phyloP scores from a whole-genome alignment of 2,888 invertebrate genomes.

The Nebria salina region DNA sequence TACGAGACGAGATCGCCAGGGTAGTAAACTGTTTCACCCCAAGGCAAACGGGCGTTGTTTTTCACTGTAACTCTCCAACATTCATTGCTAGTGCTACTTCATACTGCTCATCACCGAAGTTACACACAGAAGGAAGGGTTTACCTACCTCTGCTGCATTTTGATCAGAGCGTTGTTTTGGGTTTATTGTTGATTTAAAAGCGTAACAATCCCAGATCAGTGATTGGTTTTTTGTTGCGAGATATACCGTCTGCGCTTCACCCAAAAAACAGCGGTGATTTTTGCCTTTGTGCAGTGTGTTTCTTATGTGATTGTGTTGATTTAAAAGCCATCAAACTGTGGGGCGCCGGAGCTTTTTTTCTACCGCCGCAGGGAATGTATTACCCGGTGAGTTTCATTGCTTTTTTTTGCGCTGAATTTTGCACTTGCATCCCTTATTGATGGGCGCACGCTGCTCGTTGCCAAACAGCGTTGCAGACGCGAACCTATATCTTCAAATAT shows the following conservation, averaged over 20 bases:
- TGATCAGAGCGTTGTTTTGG: neutral
- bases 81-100: neutral
- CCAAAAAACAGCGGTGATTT: constrained; percentile 8
- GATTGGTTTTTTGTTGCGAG: neutral
- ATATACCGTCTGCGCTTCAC: neutral
- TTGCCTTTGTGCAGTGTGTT: constrained; percentile 58
- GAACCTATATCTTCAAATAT: neutral
- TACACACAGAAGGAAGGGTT: neutral
- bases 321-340: constrained; percentile 93
- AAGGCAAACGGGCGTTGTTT: constrained; percentile 28
- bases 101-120: neutral
- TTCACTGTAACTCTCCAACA: neutral
- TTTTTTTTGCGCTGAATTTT: constrained; percentile 14
- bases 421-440: constrained; percentile 5
- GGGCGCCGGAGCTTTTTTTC: constrained; percentile 95
- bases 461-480: neutral
- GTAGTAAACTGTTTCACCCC: constrained; percentile 32
- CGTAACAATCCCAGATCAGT: neutral
- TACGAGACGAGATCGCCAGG: constrained; percentile 15
- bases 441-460: neutral
- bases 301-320: constrained; percentile 68
- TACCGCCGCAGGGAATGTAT: constrained; percentile 97
- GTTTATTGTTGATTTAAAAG: neutral
- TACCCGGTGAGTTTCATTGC: constrained; percentile 84
- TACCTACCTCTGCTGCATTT: neutral